Evolutionary conservation across 2,797 vertebrate genomes (phyloP).

Genomic region (Diplodus puntazzo): DNA sequence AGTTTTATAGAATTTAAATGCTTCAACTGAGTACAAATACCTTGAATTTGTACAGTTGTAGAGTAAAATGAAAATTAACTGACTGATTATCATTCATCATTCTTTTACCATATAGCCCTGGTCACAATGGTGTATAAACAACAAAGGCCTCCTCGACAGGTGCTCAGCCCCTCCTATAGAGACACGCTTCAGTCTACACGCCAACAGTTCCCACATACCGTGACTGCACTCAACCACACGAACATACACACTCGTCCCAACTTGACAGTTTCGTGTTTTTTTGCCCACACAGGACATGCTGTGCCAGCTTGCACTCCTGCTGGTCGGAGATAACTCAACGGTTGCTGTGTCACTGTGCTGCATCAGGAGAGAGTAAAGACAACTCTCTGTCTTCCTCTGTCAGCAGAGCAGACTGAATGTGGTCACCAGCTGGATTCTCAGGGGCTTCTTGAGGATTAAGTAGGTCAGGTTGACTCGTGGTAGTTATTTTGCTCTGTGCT

Average conservation of each 20-base stretch:
- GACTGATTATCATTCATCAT: no score
- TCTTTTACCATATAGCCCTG: no score
- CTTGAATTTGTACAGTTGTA: no score
- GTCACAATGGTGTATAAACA: background rate
- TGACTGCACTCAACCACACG: background rate
- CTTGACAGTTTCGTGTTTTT: background rate
- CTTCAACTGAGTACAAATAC: no score
- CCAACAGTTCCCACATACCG: no score
- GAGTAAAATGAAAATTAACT: no score
- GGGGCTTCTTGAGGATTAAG: background rate
- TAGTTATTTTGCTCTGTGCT: background rate
- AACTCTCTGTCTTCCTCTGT: background rate
- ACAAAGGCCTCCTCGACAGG: background rate
- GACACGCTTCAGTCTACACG: no score
- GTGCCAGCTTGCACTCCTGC: background rate
- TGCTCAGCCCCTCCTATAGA: no score
- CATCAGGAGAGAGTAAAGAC: background rate
- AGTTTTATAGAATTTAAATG: no score
- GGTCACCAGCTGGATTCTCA: background rate
- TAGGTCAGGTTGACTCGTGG: background rate
- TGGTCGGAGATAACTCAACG: slow-evolving; percentile 17
- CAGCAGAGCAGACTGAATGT: background rate
- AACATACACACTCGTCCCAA: background rate
- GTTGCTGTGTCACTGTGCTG: background rate
- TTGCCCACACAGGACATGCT: background rate